Evolutionary conservation across 2,888 invertebrate species (phyloP).

Genomic region (Sphaeridia pumilis): DNA sequence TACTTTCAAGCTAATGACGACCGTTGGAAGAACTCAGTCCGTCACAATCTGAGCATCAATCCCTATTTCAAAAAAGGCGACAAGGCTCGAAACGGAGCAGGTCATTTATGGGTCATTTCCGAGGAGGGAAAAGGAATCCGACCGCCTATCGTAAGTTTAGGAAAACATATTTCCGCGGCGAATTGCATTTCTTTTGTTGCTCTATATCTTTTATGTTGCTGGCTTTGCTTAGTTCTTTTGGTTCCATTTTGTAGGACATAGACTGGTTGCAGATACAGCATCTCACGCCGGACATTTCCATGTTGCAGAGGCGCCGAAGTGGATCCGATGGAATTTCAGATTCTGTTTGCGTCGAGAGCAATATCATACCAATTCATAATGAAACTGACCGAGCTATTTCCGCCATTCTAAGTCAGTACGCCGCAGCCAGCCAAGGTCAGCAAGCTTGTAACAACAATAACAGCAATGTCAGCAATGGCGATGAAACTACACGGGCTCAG

Average conservation of each 20-base stretch:
- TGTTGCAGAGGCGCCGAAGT: constrained; percentile 11
- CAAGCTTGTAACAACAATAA: background rate
- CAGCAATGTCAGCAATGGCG: background rate
- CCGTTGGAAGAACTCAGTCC: constrained; percentile 83
- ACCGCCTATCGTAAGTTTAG: constrained; percentile 13
- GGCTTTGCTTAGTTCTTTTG: background rate
- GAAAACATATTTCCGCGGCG: background rate
- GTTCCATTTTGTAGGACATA: no score
- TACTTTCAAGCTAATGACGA: constrained; percentile 82
- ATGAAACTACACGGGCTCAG: background rate
- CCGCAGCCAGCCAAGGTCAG: constrained; percentile 6
- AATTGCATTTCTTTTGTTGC: background rate
- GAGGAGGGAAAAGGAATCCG: constrained; percentile 29
- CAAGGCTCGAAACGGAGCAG: constrained; percentile 74
- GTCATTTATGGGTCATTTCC: constrained; percentile 79
- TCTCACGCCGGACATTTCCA: background rate
- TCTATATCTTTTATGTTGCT: background rate
- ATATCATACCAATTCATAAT: constrained; percentile 14
- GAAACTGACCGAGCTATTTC: constrained; percentile 17
- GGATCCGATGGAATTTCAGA: constrained; percentile 13
- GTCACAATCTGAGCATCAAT: constrained; percentile 82
- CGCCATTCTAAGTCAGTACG: constrained; percentile 15
- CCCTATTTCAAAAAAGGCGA: constrained; percentile 81
- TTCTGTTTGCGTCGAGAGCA: constrained; percentile 6
- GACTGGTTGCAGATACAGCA: no score